Percentiles rank a stretch among this genome's conserved stretches.
Conservation (phyloP, 2,113 vertebrate genomes). For the Tympanuchus pallidicinctus region DNA sequence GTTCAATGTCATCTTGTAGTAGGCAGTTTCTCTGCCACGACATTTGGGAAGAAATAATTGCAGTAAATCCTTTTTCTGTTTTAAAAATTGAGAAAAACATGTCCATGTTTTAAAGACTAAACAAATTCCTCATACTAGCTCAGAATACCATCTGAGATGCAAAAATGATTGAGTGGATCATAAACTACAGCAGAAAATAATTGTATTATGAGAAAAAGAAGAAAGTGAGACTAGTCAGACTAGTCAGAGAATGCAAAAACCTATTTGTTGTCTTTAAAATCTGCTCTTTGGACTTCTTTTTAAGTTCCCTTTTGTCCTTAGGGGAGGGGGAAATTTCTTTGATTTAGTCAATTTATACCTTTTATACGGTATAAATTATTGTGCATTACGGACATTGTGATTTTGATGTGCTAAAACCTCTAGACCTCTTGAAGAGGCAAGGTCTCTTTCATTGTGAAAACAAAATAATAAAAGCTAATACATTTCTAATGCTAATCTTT, state of each 20-base stretch:
- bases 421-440: background rate
- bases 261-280: background rate
- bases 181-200: background rate
- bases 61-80: background rate
- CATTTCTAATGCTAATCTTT: constrained; percentile 23
- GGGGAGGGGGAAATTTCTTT: background rate
- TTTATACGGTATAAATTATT: background rate
- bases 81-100: background rate
- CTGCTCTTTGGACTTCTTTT: background rate
- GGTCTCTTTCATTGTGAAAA: background rate
- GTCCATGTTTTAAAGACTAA: background rate
- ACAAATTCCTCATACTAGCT: background rate
- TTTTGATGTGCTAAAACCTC: background rate
- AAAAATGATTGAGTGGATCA: background rate
- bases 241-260: background rate
- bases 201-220: background rate
- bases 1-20: background rate
- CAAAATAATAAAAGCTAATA: background rate
- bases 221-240: background rate
- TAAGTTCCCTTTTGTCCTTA: background rate
- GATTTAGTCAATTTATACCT: background rate
- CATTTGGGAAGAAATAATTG: background rate
- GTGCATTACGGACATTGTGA: background rate
- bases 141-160: background rate
- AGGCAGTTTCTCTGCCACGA: background rate